phyloP scores from a whole-genome alignment of 2,113 vertebrate genomes.

The Dendropsophus ebraccatus region DNA sequence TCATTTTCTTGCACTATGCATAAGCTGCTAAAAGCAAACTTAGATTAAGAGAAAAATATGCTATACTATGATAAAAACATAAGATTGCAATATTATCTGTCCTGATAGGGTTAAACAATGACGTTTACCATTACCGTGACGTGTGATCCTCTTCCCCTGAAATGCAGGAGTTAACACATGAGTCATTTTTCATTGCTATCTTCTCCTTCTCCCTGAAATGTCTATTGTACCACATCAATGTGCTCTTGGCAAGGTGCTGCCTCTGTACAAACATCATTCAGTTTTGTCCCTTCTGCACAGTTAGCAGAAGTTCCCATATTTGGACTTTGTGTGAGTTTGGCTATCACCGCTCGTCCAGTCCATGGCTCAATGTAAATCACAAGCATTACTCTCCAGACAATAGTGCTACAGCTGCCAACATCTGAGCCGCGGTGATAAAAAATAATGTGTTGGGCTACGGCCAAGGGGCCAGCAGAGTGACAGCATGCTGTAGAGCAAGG shows the following conservation, averaged over 20 bases:
- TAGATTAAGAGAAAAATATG: not conserved
- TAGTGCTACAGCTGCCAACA: constrained; percentile 51
- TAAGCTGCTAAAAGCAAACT: not conserved
- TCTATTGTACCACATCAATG: constrained; percentile 29
- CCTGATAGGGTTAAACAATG: not conserved
- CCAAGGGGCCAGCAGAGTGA: constrained; percentile 36
- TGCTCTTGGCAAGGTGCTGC: constrained; percentile 43
- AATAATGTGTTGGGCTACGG: constrained; percentile 40
- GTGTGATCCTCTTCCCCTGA: not conserved
- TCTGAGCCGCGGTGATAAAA: constrained; percentile 53
- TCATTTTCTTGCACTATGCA: too few species aligned
- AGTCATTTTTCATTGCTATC: constrained; percentile 31
- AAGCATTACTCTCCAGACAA: constrained; percentile 54
- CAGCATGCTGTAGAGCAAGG: constrained; percentile 4
- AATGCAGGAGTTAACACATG: constrained; percentile 30
- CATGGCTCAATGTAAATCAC: constrained; percentile 49
- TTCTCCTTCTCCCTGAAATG: not conserved
- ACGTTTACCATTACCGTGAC: not conserved
- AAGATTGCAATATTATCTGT: not conserved
- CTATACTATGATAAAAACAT: not conserved
- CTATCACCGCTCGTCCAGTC: constrained; percentile 43
- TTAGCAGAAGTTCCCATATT: constrained; percentile 56
- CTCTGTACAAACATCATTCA: constrained; percentile 28
- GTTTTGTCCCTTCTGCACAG: constrained; percentile 37
- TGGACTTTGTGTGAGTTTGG: constrained; percentile 50